A percentile compares a stretch with the other conserved stretches of the same genome.
Conservation (phyloP, 2,888 invertebrate genomes). For the Acanthosoma haemorrhoidale region DNA sequence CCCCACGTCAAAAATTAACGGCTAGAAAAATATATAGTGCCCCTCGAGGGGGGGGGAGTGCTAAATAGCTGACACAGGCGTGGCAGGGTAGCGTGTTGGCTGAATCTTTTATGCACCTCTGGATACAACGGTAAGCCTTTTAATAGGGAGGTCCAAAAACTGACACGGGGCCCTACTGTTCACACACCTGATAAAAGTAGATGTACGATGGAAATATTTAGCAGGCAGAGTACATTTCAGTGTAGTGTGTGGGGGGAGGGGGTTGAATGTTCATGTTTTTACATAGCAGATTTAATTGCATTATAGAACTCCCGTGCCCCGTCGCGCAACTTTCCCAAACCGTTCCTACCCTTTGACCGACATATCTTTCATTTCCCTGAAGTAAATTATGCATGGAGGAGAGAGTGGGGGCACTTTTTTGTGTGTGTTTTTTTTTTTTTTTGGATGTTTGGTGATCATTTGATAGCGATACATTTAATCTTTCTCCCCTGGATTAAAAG, state of each 20-base stretch:
- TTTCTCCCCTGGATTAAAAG: neutral
- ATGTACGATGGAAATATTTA: constrained; percentile 30
- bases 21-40: constrained; percentile 22
- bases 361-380: constrained; percentile 17
- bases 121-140: constrained; percentile 9
- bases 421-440: neutral
- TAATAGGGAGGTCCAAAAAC: constrained; percentile 25
- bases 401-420: neutral
- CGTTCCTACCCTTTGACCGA: constrained; percentile 25
- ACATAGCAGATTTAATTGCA: constrained; percentile 27
- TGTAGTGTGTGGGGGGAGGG: constrained; percentile 14
- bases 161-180: constrained; percentile 22
- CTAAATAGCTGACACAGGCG: constrained; percentile 8
- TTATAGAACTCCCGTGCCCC: neutral
- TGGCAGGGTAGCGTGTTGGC: neutral
- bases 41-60: neutral
- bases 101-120: constrained; percentile 16
- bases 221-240: constrained; percentile 30
- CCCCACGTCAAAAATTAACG: constrained; percentile 24
- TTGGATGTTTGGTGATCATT: neutral
- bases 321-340: neutral
- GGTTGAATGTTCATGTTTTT: constrained; percentile 24
- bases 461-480: no score
- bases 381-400: neutral
- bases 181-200: constrained; percentile 30